Percentiles rank a stretch among this genome's conserved stretches.
Conservation (phyloP, 2,888 invertebrate genomes). For the Colostygia pectinataria region DNA sequence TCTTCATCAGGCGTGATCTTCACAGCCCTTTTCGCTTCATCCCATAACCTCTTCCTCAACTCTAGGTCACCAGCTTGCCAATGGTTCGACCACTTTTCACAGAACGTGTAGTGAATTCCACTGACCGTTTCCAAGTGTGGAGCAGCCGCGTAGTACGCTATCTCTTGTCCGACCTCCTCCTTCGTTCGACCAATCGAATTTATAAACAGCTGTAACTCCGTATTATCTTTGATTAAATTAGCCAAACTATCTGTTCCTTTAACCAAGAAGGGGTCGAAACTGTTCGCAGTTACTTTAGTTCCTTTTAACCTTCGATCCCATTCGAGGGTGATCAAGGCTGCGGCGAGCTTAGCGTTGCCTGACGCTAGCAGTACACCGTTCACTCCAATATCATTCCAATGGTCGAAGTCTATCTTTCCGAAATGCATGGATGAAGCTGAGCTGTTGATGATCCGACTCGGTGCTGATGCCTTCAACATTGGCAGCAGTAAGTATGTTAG, state of each 20-base stretch:
- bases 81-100: constrained; percentile 55
- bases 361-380: constrained; percentile 51
- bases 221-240: constrained; percentile 1
- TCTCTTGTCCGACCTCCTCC: constrained; percentile 61
- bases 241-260: constrained; percentile 50
- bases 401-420: constrained; percentile 65
- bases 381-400: constrained; percentile 64
- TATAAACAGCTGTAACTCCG: not conserved
- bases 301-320: constrained; percentile 80
- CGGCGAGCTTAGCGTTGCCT: constrained; percentile 83
- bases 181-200: constrained; percentile 57
- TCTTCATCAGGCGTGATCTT: constrained; percentile 52
- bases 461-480: constrained; percentile 76
- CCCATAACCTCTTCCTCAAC: constrained; percentile 58
- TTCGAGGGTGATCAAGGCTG: constrained; percentile 84
- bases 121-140: constrained; percentile 51
- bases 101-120: constrained; percentile 65
- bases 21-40: constrained; percentile 57
- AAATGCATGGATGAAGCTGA: constrained; percentile 82
- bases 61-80: constrained; percentile 54
- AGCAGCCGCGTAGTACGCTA: constrained; percentile 60
- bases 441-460: constrained; percentile 85
- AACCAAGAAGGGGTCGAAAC: constrained; percentile 80
- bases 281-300: constrained; percentile 85
- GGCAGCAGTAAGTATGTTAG: constrained; percentile 86